Percentiles rank a stretch among this genome's conserved stretches.
Evolutionary conservation across 2,113 vertebrate genomes (phyloP).

Genomic region (Piaya cayana): DNA sequence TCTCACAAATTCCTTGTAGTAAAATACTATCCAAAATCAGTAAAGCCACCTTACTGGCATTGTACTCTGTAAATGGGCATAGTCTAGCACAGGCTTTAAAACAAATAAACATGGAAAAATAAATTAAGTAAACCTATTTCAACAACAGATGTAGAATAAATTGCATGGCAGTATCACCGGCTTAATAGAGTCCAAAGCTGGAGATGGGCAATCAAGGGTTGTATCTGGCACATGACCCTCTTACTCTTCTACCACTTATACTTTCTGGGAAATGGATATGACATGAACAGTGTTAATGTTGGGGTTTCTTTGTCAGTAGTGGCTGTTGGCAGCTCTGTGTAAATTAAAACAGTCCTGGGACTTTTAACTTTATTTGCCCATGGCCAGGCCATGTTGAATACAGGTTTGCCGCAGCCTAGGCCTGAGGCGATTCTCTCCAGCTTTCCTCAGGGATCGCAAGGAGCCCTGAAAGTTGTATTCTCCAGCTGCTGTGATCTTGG

Average conservation of each 20-base stretch:
- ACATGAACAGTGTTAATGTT: neutral
- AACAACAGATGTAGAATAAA: neutral
- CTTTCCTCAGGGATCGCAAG: accelerated
- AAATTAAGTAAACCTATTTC: neutral
- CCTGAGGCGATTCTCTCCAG: neutral
- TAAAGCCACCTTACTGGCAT: neutral
- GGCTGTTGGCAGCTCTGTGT: neutral
- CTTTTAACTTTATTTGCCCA: neutral
- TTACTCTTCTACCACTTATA: neutral
- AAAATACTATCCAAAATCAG: neutral
- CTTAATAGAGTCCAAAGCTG: neutral
- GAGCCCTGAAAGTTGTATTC: neutral
- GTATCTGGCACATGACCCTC: neutral
- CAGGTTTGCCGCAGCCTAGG: neutral
- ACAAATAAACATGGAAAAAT: neutral
- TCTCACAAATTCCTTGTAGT: neutral
- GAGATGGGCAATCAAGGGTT: neutral
- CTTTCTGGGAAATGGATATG: neutral
- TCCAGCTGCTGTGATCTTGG: neutral
- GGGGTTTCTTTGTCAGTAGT: neutral
- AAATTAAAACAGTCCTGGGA: neutral
- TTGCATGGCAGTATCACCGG: neutral
- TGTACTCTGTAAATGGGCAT: neutral
- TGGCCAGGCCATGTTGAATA: neutral
- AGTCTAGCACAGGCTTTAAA: neutral